Conservation (phyloP, 2,888 invertebrate species). For the Drosophila robusta region DNA sequence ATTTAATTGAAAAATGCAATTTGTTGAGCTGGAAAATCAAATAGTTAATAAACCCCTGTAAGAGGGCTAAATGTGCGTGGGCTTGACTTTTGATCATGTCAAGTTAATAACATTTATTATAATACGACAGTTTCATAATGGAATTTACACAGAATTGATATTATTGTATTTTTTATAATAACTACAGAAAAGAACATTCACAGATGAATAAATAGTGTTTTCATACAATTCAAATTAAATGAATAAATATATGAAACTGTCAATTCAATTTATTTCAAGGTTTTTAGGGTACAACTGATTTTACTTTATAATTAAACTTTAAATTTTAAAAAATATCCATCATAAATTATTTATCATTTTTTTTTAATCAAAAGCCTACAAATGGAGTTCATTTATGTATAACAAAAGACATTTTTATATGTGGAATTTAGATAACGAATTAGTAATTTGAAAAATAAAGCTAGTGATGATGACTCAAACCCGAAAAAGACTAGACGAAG, state of each 20-base stretch:
- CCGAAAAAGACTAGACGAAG: neutral
- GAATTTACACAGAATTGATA: conserved; percentile 1
- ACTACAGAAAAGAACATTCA: neutral
- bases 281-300: neutral
- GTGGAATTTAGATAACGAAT: too few species aligned
- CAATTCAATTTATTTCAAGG: neutral
- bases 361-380: conserved; percentile 4
- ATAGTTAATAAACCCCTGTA: conserved; percentile 1
- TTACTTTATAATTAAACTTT: neutral
- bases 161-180: neutral
- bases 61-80: neutral
- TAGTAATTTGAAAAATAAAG: neutral
- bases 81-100: neutral
- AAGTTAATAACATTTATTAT: neutral
- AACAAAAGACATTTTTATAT: conserved; percentile 11
- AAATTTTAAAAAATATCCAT: neutral
- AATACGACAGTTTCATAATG: neutral
- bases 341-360: conserved; percentile 16
- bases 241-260: neutral
- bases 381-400: neutral
- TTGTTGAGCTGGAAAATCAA: conserved; percentile 18
- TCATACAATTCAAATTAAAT: neutral
- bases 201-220: neutral
- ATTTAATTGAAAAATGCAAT: conserved; percentile 34
- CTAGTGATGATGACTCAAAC: neutral